Conservation (phyloP, 2,797 vertebrate species). For the Catamblyrhynchus diadema region DNA sequence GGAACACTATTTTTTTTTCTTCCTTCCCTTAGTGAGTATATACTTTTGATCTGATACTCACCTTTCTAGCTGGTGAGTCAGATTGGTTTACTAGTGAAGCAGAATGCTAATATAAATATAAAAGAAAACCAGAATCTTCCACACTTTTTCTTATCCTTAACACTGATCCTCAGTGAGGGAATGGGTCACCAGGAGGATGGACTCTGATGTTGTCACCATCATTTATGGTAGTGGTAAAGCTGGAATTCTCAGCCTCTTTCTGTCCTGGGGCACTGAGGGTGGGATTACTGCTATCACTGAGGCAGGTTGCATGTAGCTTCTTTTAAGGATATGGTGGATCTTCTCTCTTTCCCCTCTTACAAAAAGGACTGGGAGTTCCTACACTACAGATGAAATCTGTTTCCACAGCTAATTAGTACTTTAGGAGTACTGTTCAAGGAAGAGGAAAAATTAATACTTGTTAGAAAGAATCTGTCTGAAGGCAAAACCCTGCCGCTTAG, state of each 20-base stretch:
- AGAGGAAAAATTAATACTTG: neutral
- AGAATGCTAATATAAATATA: neutral
- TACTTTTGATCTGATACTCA: neutral
- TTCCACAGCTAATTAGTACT: neutral
- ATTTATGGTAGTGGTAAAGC: neutral
- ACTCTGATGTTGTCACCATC: fast-evolving
- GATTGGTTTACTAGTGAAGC: neutral
- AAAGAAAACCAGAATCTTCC: neutral
- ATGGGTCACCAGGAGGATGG: neutral
- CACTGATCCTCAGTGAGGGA: neutral
- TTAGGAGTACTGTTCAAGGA: neutral
- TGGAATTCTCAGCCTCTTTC: neutral
- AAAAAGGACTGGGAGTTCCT: neutral
- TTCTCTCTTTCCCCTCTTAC: neutral
- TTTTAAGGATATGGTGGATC: neutral
- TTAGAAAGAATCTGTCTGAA: neutral
- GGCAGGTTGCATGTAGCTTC: neutral
- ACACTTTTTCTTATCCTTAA: neutral
- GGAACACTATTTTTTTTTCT: neutral
- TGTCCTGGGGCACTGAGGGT: neutral
- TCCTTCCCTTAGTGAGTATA: neutral
- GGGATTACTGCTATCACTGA: neutral
- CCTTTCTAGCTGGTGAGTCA: neutral
- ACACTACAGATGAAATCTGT: neutral
- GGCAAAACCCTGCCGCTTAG: neutral